Conservation (phyloP, 2,888 invertebrate species). For the Gnatocerus cornutus region DNA sequence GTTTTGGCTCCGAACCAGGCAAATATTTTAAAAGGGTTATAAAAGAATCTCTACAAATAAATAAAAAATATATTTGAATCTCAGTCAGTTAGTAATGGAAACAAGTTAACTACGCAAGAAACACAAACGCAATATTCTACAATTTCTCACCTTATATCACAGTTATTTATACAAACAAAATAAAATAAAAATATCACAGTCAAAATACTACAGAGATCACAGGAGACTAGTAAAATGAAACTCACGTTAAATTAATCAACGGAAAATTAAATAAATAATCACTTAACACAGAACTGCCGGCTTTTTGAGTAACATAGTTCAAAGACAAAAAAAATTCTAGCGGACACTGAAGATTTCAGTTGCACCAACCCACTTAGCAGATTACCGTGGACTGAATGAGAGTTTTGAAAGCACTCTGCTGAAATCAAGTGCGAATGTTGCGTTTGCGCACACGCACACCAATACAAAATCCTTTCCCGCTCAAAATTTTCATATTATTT, state of each 20-base stretch:
- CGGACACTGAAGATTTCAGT: constrained; percentile 38
- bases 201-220: constrained; percentile 45
- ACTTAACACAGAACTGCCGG: constrained; percentile 37
- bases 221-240: constrained; percentile 44
- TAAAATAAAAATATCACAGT: constrained; percentile 47
- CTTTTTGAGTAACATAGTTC: constrained; percentile 37
- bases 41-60: constrained; percentile 31
- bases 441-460: constrained; percentile 48
- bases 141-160: constrained; percentile 48
- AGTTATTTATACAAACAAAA: constrained; percentile 46
- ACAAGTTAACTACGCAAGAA: constrained; percentile 17
- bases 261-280: constrained; percentile 33
- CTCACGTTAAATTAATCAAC: constrained; percentile 45
- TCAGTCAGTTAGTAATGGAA: constrained; percentile 20
- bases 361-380: constrained; percentile 39
- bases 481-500: constrained; percentile 46
- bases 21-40: constrained; percentile 43
- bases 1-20: constrained; percentile 30
- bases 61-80: constrained; percentile 23
- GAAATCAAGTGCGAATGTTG: constrained; percentile 47
- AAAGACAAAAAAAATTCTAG: constrained; percentile 10
- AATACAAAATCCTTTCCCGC: constrained; percentile 49
- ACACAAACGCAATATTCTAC: constrained; percentile 25
- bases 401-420: constrained; percentile 53
- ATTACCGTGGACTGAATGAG: constrained; percentile 46